A percentile compares a stretch with the other conserved stretches of the same genome.
Conservation (phyloP, 2,888 invertebrate species). For the Brassicogethes aeneus region DNA sequence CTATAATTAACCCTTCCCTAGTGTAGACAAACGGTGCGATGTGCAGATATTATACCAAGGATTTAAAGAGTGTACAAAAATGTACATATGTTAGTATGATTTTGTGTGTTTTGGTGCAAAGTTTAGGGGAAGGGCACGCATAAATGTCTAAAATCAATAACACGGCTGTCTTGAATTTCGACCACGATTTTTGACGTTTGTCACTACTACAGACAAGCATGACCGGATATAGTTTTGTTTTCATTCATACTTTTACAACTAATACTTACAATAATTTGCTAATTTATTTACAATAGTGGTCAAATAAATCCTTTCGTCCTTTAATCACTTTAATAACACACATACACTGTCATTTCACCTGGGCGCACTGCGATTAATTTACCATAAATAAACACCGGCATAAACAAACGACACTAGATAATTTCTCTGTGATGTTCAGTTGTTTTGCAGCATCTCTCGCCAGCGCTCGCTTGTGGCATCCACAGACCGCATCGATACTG, state of each 20-base stretch:
- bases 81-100: conserved; percentile 16
- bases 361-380: conserved; percentile 6
- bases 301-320: too few relatives aligned
- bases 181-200: conserved; percentile 25
- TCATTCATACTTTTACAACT: too few relatives aligned
- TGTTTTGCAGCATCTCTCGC: conserved; percentile 24
- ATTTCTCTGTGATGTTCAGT: too few relatives aligned
- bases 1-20: not conserved
- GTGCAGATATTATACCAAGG: not conserved
- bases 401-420: too few relatives aligned
- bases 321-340: too few relatives aligned
- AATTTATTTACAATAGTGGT: too few relatives aligned
- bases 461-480: conserved; percentile 23
- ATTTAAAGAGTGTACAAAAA: conserved; percentile 6
- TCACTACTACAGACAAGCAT: conserved; percentile 10
- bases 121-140: conserved; percentile 20
- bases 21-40: not conserved
- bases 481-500: conserved; percentile 24
- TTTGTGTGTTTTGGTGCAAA: conserved; percentile 17
- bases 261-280: too few relatives aligned
- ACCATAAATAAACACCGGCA: too few relatives aligned
- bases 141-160: conserved; percentile 37
- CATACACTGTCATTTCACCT: conserved; percentile 16
- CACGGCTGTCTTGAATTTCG: conserved; percentile 29
- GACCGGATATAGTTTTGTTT: too few relatives aligned